phyloP scores from a whole-genome alignment of 2,113 vertebrate species.

The Pseudonaja textilis region DNA sequence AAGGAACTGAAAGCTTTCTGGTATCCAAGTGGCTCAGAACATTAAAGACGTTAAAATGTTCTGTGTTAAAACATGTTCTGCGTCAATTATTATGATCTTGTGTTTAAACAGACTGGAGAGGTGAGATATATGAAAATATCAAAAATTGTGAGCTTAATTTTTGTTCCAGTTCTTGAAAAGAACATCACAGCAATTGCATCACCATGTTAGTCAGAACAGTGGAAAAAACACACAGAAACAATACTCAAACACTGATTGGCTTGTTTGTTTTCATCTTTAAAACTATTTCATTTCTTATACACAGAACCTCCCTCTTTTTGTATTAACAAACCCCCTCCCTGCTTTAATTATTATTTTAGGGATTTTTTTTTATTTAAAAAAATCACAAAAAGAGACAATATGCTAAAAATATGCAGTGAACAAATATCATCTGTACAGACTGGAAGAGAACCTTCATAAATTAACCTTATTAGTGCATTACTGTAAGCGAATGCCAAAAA shows the following conservation, averaged over 20 bases:
- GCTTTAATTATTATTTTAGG: constrained; percentile 63
- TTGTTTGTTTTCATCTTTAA: constrained; percentile 59
- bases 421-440: constrained; percentile 98
- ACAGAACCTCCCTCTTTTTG: constrained; percentile 68
- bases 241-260: constrained; percentile 48
- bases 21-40: background rate
- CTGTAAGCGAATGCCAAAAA: constrained; percentile 99
- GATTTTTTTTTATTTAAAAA: constrained; percentile 41
- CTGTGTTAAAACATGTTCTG: background rate
- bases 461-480: constrained; percentile 99
- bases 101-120: background rate
- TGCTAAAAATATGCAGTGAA: constrained; percentile 89
- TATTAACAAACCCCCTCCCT: constrained; percentile 67
- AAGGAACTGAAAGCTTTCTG: background rate
- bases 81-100: background rate
- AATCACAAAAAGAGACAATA: constrained; percentile 87
- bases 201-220: constrained; percentile 48
- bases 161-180: constrained; percentile 43
- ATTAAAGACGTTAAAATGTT: background rate
- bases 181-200: constrained; percentile 48
- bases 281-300: constrained; percentile 62
- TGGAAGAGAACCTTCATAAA: constrained; percentile 99
- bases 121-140: background rate
- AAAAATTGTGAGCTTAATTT: constrained; percentile 27
- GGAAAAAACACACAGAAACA: constrained; percentile 31